Evolutionary conservation across 2,888 invertebrate species (phyloP).

Genomic region (Penaeus monodon): DNA sequence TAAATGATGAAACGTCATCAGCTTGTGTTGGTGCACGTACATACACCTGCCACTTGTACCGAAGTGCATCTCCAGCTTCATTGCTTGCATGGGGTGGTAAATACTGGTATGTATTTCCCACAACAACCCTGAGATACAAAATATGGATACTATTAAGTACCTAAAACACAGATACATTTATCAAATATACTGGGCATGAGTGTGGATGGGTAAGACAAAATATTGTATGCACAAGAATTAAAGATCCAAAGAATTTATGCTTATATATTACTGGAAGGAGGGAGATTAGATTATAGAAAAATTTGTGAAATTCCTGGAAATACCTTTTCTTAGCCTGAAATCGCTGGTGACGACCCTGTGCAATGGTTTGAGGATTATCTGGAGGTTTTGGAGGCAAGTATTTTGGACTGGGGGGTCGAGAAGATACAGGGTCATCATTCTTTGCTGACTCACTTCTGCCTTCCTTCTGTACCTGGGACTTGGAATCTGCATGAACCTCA

Average conservation of each 20-base stretch:
- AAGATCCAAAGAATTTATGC: too few relatives aligned
- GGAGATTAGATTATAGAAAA: too few relatives aligned
- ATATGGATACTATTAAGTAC: too few relatives aligned
- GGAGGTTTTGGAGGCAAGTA: slow-evolving; percentile 50
- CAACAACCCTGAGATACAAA: slow-evolving; percentile 34
- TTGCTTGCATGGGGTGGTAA: slow-evolving; percentile 24
- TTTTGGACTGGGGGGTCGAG: slow-evolving; percentile 45
- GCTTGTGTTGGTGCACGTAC: slow-evolving; percentile 41
- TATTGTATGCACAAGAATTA: too few relatives aligned
- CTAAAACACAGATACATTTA: too few relatives aligned
- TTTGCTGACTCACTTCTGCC: not conserved
- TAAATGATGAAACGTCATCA: slow-evolving; percentile 28
- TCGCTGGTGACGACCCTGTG: slow-evolving; percentile 46
- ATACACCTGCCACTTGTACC: slow-evolving; percentile 57
- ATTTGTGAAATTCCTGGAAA: not conserved
- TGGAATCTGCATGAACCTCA: too few relatives aligned
- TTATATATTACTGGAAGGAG: too few relatives aligned
- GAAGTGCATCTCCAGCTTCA: slow-evolving; percentile 23
- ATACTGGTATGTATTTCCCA: slow-evolving; percentile 59
- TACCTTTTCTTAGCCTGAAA: slow-evolving; percentile 49
- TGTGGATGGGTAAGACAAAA: too few relatives aligned
- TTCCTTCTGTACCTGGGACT: too few relatives aligned
- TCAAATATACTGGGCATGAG: too few relatives aligned
- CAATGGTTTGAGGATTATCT: slow-evolving; percentile 30
- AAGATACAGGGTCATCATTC: not conserved